Percentiles rank a stretch among this genome's conserved stretches.
Conservation (phyloP, 2,888 invertebrate genomes). For the Hermaeophaga mercurialis region DNA sequence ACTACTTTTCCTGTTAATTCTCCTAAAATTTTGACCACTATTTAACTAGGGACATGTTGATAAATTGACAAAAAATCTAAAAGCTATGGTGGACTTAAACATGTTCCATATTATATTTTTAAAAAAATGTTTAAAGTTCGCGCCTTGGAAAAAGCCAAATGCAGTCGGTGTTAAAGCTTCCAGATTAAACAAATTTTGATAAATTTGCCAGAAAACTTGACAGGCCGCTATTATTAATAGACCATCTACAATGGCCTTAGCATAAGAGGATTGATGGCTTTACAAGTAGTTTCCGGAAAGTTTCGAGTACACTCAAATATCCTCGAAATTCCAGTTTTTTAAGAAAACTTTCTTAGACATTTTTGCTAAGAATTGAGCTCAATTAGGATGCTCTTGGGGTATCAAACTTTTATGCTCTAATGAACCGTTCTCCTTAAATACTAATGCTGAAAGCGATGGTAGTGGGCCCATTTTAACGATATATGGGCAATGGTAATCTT, state of each 20-base stretch:
- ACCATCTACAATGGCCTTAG: slow-evolving; percentile 5
- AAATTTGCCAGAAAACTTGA: background rate
- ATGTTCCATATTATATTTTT: no score
- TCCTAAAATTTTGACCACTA: no score
- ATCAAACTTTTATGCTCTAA: slow-evolving; percentile 12
- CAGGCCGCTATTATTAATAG: slow-evolving; percentile 15
- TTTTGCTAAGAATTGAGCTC: slow-evolving; percentile 8
- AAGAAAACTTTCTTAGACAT: slow-evolving; percentile 7
- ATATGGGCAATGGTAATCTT: no score
- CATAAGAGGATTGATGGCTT: slow-evolving; percentile 27
- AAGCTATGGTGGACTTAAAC: no score
- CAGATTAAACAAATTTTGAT: slow-evolving; percentile 9
- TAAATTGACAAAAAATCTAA: no score
- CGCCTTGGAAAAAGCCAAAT: no score
- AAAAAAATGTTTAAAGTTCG: no score
- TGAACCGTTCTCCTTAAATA: slow-evolving; percentile 10
- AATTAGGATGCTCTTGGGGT: slow-evolving; percentile 15
- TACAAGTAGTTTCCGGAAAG: slow-evolving; percentile 19
- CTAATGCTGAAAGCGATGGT: background rate
- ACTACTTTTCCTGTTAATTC: no score
- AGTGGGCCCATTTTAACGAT: no score
- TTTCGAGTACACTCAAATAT: slow-evolving; percentile 18
- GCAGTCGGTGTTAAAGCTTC: no score
- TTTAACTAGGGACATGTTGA: no score
- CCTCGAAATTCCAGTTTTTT: slow-evolving; percentile 21